Percentiles rank a stretch among this genome's conserved stretches.
These are phyloP conservation scores for Petrocephalus sullivani DNA, from an alignment of 2,797 vertebrate genomes.

Conservation along the genomic window DNA sequence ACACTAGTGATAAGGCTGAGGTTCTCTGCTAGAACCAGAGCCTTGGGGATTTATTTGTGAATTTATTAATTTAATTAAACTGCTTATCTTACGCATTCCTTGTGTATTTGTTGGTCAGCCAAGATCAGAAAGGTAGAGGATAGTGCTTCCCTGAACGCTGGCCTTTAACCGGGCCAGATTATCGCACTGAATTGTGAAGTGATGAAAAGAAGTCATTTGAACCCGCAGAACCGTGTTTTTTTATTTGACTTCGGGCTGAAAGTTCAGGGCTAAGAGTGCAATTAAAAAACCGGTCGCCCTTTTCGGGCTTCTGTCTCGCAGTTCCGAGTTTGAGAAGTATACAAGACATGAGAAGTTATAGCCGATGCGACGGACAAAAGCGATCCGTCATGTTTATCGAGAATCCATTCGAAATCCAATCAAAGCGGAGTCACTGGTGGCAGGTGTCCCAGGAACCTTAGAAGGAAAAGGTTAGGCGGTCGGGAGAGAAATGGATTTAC, in stretches of 20 bases:
- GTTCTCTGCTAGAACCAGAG: not conserved
- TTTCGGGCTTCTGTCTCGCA: not conserved
- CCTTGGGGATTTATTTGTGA: not conserved
- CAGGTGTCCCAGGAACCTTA: constrained; percentile 4
- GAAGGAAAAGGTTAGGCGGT: constrained; percentile 15
- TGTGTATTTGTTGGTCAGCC: not conserved
- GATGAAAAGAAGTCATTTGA: not conserved
- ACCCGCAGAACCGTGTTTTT: not conserved
- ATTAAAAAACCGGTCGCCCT: not conserved
- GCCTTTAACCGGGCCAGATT: not conserved
- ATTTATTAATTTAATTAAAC: not conserved
- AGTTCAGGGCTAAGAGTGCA: not conserved
- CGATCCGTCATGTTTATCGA: not conserved
- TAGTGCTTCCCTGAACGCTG: not conserved
- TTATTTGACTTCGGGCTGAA: not conserved
- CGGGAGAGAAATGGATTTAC: not conserved
- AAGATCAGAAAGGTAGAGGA: not conserved
- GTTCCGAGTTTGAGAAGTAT: not conserved
- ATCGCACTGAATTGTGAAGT: not conserved
- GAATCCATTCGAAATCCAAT: not conserved
- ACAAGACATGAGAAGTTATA: not conserved
- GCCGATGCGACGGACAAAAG: not conserved
- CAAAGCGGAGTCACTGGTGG: constrained; percentile 15
- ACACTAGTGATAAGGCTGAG: not conserved
- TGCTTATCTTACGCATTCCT: not conserved